Base-by-base conservation (phyloP, 2,797 vertebrate species). In the Notoglanidium macrostoma region DNA sequence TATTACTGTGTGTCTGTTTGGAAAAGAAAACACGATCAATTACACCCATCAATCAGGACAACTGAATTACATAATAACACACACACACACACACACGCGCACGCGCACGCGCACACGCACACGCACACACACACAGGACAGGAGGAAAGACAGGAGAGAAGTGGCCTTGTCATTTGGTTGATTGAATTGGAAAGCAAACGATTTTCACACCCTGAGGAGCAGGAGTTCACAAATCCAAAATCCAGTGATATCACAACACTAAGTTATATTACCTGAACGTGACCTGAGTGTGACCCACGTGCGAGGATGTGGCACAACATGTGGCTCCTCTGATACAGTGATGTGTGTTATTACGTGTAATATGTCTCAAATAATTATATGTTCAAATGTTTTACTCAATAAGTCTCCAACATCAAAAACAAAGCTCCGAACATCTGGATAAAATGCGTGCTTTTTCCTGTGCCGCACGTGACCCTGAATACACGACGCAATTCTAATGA, bases 51-150 rank as follows among this genome's bases (percentile, higher is more conserved):
- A 32, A 32, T 51, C n/a, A 82, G 44, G 17, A 73, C 32, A 59
- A 73, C 19, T 73, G 21, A 73, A 46, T 26, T 1, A 3, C 7
- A 29, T n/a, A 55, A 49, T 9, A 49, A 51, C 65, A 74, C 54
- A 51, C 80, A 84, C 26, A 87, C 81, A 82, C 80, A 63, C 6
- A 32, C 44, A 67, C 40, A 63, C 26, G 44, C 40, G 63, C 57
- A 63, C 19, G 7, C n/a, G 32, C 17, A 59, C 19, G 40, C 26
- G 32, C 7, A 82, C 49, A 21, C 11, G 57, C 40, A 46, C 32
- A 29, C 40, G n/a, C 32, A 29, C 81, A 82, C 80, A 63, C 72
- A 57, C 46, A 29, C 3, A 55, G 19, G 49, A 55, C 65, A 55
- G 21, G 21, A 55, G 54, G 51, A 55, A 72, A 40, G 46, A 32